Base-by-base conservation (phyloP, 1,140 invertebrate species). In the Ptiloglossa arizonensis region DNA sequence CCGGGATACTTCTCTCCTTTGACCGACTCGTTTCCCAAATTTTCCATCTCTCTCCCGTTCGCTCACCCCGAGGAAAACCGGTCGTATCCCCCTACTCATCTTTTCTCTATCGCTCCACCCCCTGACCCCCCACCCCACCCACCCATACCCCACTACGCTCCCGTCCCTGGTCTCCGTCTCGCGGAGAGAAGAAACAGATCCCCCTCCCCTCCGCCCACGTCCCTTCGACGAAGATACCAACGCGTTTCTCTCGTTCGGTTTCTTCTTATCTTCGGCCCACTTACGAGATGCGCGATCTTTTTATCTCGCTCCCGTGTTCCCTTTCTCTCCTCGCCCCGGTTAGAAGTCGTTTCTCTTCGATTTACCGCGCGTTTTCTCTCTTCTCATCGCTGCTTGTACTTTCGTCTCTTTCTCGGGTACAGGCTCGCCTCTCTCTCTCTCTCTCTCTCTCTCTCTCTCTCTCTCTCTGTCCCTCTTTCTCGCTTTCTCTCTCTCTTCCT, bases 231-330 rank as follows among this genome's bases (percentile, higher is more conserved):
- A 52, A 15, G 19, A 38, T 38, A 54, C 50, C 19, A n/a, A 1
- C 35, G 35, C 32, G 32, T 52, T 13, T 41, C 41, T 22, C 19
- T 32, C 24, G 44, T n/a, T 60, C 9, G 59, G n/a, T 41, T 60
- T 38, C 59, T 41, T n/a, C 35, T 62, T 62, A 62, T 62, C 35
- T 62, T 9, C 35, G n/a, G 35, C 35, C 35, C 41, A 44, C 59
- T 62, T 62, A 62, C 59, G 59, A 15, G 19, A n/a, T 32, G 29
- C 32, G 1, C 19, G 6, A 59, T 66, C 50, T 22, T n/a, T 68
- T 56, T 41, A 38, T 48, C 27, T 71, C 5, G 32, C 41, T 32
- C 38, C n/a, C 41, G 41, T 44, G 3, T 54, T n/a, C 27, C 15
- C 17, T 1, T 13, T 17, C 1, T 29, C n/a, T 11, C 19, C n/a